Conservation (phyloP, 2,113 vertebrate species). For the Istiophorus platypterus region DNA sequence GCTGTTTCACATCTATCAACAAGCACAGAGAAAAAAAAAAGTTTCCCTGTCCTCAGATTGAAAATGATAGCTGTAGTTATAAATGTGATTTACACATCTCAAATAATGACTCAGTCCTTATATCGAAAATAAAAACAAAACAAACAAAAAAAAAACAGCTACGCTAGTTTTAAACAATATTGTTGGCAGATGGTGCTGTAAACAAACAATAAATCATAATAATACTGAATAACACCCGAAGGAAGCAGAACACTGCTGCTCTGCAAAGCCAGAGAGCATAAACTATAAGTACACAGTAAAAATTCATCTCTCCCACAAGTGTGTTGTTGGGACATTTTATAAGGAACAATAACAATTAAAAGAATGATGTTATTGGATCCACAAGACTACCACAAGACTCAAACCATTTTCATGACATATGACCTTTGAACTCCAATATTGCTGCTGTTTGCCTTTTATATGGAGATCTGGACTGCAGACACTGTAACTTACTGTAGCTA, state of each 20-base stretch:
- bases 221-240: constrained; percentile 14
- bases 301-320: constrained; percentile 44
- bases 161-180: constrained; percentile 8
- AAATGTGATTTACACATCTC: constrained; percentile 26
- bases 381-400: no score
- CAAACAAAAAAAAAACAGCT: constrained; percentile 22
- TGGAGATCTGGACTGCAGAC: neutral
- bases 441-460: neutral
- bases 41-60: constrained; percentile 1
- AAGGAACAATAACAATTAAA: constrained; percentile 16
- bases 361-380: constrained; percentile 6
- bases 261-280: constrained; percentile 40
- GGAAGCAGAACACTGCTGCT: constrained; percentile 23
- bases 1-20: constrained; percentile 33
- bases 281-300: constrained; percentile 49
- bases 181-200: constrained; percentile 43
- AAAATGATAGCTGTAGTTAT: neutral
- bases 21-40: neutral
- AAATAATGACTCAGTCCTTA: constrained; percentile 1
- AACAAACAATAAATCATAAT: constrained; percentile 58
- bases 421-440: constrained; percentile 2
- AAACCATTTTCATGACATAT: constrained; percentile 7
- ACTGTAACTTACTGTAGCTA: neutral
- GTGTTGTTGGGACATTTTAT: constrained; percentile 37
- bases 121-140: constrained; percentile 6